Base-by-base conservation (phyloP, 2,888 invertebrate species). In the Pasiphila rectangulata region DNA sequence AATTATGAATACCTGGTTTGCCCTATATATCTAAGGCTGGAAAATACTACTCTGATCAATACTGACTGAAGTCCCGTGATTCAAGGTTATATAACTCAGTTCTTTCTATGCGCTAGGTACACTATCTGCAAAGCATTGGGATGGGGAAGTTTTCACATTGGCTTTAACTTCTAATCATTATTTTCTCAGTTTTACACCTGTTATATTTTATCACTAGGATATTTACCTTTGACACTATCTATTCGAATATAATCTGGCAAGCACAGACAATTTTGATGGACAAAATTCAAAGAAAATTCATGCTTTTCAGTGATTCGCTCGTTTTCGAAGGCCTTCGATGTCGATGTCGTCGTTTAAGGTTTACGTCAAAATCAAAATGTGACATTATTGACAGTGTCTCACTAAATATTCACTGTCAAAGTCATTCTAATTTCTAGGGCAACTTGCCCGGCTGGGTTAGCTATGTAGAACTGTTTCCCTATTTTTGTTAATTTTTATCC, bases 1-100 rank as follows among this genome's bases (percentile, higher is more conserved):
- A 2, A 32, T 2, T 17, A 9, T 9, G 72, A 72, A 54, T 73
- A 76, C 74, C 72, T 69, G 61, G 46, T 58, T 48, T 48, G 27
- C 50, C 51, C 51, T 57, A 52, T 57, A 61, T 64, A 56, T 59
- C 59, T 51, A 68, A 63, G 47, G 63, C 59, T 53, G 35, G 58
- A 61, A 45, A 64, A 66, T 69, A 63, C 58, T 59, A 65, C 61
- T 16, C 10, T 77, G 72, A 86, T 86, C 84, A 83, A 83, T 84
- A 85, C 75, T 69, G 63, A 85, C 75, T 69, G 63, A 72, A 76
- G 79, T 85, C 86, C 78, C 84, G 87, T 86, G 87, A 87, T 86
- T 87, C 87, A 88, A 88, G 88, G 88, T 88, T 88, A 88, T 86
- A 79, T 88, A 88, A 88, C 83, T 75, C 78, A 72, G 78, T 79